These are phyloP conservation scores for Alsophila aescularia DNA, from an alignment of 2,888 invertebrate genomes.

Conservation along the genomic window DNA sequence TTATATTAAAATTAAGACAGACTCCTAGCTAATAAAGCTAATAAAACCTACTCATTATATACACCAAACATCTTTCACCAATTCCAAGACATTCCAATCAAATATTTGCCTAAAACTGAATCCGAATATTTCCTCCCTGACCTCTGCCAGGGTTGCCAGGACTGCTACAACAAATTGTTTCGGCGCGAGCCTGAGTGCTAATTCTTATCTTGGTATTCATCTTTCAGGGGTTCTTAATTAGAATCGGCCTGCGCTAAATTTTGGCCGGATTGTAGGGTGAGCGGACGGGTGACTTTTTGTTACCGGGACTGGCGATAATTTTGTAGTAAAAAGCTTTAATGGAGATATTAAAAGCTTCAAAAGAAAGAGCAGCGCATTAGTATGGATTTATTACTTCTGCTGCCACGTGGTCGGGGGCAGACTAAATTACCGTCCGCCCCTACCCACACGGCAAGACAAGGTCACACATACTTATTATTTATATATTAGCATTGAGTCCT, in stretches of 20 bases:
- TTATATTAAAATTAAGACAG: no score
- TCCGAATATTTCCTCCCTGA: conserved; percentile 22
- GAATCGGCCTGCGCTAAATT: conserved; percentile 59
- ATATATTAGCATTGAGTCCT: no score
- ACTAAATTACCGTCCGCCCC: no score
- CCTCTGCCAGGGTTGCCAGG: not conserved
- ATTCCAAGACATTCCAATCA: conserved; percentile 14
- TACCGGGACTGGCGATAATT: not conserved
- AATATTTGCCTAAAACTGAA: conserved; percentile 21
- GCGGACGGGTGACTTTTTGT: conserved; percentile 40
- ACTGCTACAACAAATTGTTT: conserved; percentile 44
- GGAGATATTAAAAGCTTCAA: no score
- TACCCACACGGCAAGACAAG: no score
- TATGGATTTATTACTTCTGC: no score
- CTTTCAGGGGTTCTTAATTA: conserved; percentile 75
- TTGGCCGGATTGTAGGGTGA: conserved; percentile 26
- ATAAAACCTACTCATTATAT: not conserved
- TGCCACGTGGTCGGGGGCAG: no score
- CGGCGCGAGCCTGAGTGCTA: conserved; percentile 50
- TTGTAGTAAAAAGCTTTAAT: not conserved
- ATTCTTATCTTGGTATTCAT: conserved; percentile 72
- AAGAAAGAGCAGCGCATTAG: no score
- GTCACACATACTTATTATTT: no score
- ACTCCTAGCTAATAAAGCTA: not conserved
- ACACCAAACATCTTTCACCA: not conserved